Evolutionary conservation across 2,797 vertebrate genomes (phyloP).

Genomic region (Neoniphon sammara): DNA sequence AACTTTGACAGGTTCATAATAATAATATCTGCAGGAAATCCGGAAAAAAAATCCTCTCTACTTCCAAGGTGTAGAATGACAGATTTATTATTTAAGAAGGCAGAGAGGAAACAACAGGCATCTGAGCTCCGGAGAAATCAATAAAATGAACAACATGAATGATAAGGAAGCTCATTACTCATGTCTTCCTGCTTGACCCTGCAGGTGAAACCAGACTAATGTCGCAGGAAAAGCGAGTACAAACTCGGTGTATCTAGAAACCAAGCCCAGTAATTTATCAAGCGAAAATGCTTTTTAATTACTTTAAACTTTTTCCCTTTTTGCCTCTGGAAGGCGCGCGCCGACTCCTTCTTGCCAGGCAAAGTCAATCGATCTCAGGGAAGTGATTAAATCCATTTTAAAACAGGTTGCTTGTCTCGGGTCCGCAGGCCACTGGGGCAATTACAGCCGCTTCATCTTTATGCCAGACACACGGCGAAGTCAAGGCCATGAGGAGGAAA

Average conservation of each 20-base stretch:
- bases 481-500: too few relatives aligned
- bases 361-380: slow-evolving; percentile 22
- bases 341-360: neutral
- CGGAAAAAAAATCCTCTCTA: too few relatives aligned
- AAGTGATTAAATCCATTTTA: slow-evolving; percentile 33
- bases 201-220: too few relatives aligned
- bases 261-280: neutral
- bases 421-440: neutral
- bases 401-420: slow-evolving; percentile 9
- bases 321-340: neutral
- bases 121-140: too few relatives aligned
- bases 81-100: too few relatives aligned
- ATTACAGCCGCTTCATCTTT: neutral
- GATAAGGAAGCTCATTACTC: neutral
- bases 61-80: too few relatives aligned
- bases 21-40: too few relatives aligned
- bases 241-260: neutral
- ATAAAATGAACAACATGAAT: too few relatives aligned
- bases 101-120: too few relatives aligned
- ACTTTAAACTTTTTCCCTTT: neutral
- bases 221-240: too few relatives aligned
- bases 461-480: too few relatives aligned
- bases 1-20: too few relatives aligned
- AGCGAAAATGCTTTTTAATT: neutral
- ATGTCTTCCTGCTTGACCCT: neutral